phyloP scores from a whole-genome alignment of 2,113 vertebrate genomes.

The Poecile atricapillus region DNA sequence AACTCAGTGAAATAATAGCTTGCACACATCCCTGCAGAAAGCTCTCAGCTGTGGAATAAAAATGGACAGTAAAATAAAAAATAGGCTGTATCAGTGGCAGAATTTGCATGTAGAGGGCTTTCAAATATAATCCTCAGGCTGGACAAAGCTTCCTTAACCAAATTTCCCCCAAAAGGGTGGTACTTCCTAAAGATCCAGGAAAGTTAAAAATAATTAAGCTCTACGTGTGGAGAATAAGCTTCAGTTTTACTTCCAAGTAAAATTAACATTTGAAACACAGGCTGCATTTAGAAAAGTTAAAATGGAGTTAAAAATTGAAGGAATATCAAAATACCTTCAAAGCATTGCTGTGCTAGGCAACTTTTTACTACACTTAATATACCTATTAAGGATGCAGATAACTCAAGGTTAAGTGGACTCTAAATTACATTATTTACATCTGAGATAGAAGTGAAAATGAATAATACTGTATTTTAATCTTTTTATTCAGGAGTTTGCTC shows the following conservation, averaged over 20 bases:
- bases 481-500: background rate
- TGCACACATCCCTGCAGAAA: background rate
- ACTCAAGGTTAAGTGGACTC: background rate
- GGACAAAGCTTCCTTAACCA: background rate
- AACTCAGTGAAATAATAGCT: background rate
- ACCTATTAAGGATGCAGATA: background rate
- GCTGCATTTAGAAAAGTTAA: background rate
- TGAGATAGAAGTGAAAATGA: background rate
- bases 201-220: background rate
- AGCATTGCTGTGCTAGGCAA: background rate
- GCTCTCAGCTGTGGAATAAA: background rate
- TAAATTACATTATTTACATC: background rate
- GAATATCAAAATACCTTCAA: background rate
- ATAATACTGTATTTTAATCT: background rate
- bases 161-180: background rate
- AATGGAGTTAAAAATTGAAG: background rate
- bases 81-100: background rate
- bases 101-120: background rate
- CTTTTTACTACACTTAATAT: background rate
- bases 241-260: background rate
- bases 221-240: background rate
- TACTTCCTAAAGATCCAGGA: background rate
- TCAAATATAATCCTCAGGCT: background rate
- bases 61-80: background rate
- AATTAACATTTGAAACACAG: background rate